Conservation (phyloP, 2,113 vertebrate genomes). For the Laticauda colubrina region DNA sequence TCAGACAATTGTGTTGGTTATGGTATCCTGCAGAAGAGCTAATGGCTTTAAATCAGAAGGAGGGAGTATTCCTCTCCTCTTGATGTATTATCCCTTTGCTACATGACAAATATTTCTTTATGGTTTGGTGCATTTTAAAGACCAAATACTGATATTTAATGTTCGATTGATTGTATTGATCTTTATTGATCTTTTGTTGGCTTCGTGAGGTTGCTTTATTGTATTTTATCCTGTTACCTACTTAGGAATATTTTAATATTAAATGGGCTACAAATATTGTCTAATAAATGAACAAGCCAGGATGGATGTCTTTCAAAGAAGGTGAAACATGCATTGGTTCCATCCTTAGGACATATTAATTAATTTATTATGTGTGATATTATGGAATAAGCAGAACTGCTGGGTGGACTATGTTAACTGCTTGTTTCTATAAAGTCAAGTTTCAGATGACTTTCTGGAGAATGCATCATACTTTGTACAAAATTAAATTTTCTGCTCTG, state of each 20-base stretch:
- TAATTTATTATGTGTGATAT: neutral
- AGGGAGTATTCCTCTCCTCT: neutral
- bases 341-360: conserved; percentile 3
- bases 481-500: neutral
- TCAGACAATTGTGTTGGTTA: neutral
- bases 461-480: neutral
- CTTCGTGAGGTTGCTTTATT: neutral
- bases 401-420: neutral
- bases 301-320: neutral
- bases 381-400: too few species aligned
- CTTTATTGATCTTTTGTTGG: neutral
- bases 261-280: neutral
- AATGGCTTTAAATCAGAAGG: neutral
- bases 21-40: neutral
- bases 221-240: neutral
- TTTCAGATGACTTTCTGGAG: neutral
- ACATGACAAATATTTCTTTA: neutral
- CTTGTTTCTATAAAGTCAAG: neutral
- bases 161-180: neutral
- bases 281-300: neutral
- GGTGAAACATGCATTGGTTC: neutral
- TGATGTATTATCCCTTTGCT: neutral
- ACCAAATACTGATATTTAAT: neutral
- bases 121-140: neutral
- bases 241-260: neutral